Evolutionary conservation across 1,140 invertebrate species (phyloP), one percentile per base, ranked within the genome.

Genomic region (Habropoda laboriosa): DNA sequence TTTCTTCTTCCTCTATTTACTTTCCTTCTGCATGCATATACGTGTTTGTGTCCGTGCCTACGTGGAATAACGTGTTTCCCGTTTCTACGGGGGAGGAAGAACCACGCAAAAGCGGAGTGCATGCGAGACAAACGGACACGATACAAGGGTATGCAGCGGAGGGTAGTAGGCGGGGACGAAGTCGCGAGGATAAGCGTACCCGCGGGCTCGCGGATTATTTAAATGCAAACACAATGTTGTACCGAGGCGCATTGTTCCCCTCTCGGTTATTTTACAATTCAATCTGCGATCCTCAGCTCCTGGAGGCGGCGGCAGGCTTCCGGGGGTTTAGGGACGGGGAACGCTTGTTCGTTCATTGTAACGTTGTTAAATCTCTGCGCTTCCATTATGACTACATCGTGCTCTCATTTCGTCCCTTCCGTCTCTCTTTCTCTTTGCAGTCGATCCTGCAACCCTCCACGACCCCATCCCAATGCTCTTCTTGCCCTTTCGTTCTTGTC

Each of bases 221-320:
- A 91, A 91, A 91, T 91, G 90, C 90, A 91, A 91, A 91, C 90
- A 91, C 88, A 90, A 90, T 91, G 90, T 90, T 91, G 90, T 91
- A 91, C 82, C 89, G 83, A 84, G 76, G 89, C 83, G 84, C 86
- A 91, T 91, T 91, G 89, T 91, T 91, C 89, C 90, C 89, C 86
- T 89, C 87, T 89, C 89, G 89, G 90, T 91, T 91, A 90, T 91
- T 91, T 91, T 91, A 91, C 90, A 91, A 91, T 91, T 90, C 90
- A 91, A 91, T 91, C 90, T 91, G 89, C 90, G 86, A 89, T 85
- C 87, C 85, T 87, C 80, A 79, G 63, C 53, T 73, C 42, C 58
- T 51, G 68, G 53, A 47, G 63, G 75, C 80, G 45, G 38, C 38
- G 67, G 53, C 61, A 10, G 45, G 47, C 35, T 71, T 58, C 49